Base-by-base conservation (phyloP, 2,888 invertebrate genomes). In the Molorchus minor region DNA sequence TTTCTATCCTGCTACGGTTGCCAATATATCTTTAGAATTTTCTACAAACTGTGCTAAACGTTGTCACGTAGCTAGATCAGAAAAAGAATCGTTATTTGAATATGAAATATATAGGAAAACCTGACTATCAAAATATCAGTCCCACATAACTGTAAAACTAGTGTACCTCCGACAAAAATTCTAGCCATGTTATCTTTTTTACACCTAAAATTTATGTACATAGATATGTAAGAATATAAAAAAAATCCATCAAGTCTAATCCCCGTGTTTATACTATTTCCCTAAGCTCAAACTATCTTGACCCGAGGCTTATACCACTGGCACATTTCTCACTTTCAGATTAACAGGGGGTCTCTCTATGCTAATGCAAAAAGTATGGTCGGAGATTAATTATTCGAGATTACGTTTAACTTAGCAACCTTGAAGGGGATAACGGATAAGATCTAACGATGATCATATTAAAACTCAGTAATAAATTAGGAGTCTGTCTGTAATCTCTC, bases 381-480 rank as follows among this genome's bases (percentile, higher is more conserved):
- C 25, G 25, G 25, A 25, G 25, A 25, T 38, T 38, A 38, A 38
- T 38, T 38, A 38, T 38, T 15, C 17, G 2, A 38, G 12, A 38
- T 38, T 38, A 16, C 38, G 3, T 38, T 15, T 16, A 8, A 15
- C 1, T 38, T 16, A 7, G 10, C 17, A 2, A 19, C 40, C 40
- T 20, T 40, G 40, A 19, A 3, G 19, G 2, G 40, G n/a, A 19
- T 40, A 40, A 19, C 1, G 19, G 40, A 40, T 40, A 40, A 40
- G 3, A 40, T 40, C 40, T 40, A 1, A 2, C 19, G 4, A 40
- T 40, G 8, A 25, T 25, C 25, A 8, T 8, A 40, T 40, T 40
- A 40, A 40, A 40, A n/a, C 12, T 40, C 17, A 12, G 19, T 40
- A 40, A 40, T 20, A 40, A 40, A 21, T 19, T 21, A 17, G 20